Percentiles rank a stretch among this genome's conserved stretches.
Evolutionary conservation across 2,888 invertebrate species (phyloP).

Genomic region (Pandemis cinnamomeana): DNA sequence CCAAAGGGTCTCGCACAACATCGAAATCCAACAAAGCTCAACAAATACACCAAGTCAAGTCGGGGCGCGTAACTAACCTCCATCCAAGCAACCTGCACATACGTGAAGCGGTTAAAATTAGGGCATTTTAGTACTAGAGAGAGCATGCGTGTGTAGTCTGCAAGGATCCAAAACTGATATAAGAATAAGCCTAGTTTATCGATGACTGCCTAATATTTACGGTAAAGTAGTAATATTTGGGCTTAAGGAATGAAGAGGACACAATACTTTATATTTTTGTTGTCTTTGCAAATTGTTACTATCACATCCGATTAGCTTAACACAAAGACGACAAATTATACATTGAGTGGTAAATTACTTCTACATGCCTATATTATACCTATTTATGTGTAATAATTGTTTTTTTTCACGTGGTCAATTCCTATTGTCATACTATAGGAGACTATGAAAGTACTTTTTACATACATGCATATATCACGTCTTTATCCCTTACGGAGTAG

Average conservation of each 20-base stretch:
- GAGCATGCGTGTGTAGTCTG: conserved; percentile 16
- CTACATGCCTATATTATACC: too few species aligned
- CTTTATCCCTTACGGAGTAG: too few species aligned
- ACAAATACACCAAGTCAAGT: conserved; percentile 59
- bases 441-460: too few species aligned
- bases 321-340: neutral
- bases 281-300: neutral
- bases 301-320: neutral
- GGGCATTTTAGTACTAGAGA: conserved; percentile 22
- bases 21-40: conserved; percentile 50
- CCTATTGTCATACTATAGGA: neutral
- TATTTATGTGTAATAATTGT: neutral
- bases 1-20: conserved; percentile 53
- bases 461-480: too few species aligned
- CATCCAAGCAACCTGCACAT: conserved; percentile 86
- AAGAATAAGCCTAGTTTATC: neutral
- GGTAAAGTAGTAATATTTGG: too few species aligned
- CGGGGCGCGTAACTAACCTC: conserved; percentile 82
- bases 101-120: conserved; percentile 62
- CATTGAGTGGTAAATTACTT: neutral
- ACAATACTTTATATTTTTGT: neutral
- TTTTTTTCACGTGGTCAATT: neutral
- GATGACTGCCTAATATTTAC: neutral
- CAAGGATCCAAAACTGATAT: neutral
- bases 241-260: too few species aligned